Evolutionary conservation across 2,888 invertebrate species (phyloP).

Genomic region (Drosophila mettleri): DNA sequence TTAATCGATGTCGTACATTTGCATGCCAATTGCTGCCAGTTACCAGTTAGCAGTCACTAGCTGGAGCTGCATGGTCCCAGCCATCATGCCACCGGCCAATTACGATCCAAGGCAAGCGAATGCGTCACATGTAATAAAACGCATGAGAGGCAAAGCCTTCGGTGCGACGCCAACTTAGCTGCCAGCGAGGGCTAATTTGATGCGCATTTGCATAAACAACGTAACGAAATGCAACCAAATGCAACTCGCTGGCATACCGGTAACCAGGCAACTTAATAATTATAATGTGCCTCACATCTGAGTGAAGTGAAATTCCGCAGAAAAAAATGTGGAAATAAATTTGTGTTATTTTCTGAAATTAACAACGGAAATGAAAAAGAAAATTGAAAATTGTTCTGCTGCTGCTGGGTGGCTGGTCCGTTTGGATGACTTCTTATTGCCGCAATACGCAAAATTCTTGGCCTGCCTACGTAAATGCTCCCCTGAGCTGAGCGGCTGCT

Average conservation of each 20-base stretch:
- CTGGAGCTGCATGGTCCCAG: conserved; percentile 6
- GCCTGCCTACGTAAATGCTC: conserved; percentile 30
- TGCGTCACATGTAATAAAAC: conserved; percentile 77
- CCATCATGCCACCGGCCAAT: conserved; percentile 41
- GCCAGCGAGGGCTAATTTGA: conserved; percentile 58
- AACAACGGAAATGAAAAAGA: conserved; percentile 76
- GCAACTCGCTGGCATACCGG: conserved; percentile 39
- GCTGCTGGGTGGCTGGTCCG: conserved; percentile 1
- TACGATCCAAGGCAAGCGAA: conserved; percentile 64
- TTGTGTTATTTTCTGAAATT: conserved; percentile 80
- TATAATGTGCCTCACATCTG: conserved; percentile 37
- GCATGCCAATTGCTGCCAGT: conserved; percentile 76
- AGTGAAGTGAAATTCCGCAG: conserved; percentile 18
- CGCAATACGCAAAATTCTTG: conserved; percentile 53
- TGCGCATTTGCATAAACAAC: conserved; percentile 73
- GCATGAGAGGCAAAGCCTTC: conserved; percentile 62
- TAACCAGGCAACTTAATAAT: conserved; percentile 55
- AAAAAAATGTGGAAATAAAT: conserved; percentile 65
- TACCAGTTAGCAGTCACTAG: conserved; percentile 23
- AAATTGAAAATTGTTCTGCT: conserved; percentile 66
- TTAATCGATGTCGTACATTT: conserved; percentile 82
- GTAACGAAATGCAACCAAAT: conserved; percentile 39
- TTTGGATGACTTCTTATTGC: conserved; percentile 30
- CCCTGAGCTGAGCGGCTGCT: conserved; percentile 40
- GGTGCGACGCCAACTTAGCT: conserved; percentile 37